Evolutionary conservation across 2,888 invertebrate species (phyloP).

Genomic region (Gastracanthus pulcherrimus): DNA sequence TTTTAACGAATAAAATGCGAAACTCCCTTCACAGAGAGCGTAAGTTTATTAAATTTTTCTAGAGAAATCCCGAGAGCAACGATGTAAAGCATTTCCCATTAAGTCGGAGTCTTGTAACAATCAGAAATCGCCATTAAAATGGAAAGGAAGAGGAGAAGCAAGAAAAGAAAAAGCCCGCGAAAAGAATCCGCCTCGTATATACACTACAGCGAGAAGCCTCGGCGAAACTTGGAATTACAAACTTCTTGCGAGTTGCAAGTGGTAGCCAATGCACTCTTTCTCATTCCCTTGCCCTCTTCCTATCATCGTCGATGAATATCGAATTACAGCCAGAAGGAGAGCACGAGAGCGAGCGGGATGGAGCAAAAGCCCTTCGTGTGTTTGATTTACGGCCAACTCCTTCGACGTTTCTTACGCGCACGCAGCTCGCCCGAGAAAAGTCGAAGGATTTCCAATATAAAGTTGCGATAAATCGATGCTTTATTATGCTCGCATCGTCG

Average conservation of each 20-base stretch:
- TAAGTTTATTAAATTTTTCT: slow-evolving; percentile 29
- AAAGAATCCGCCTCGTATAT: slow-evolving; percentile 18
- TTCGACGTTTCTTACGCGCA: slow-evolving; percentile 16
- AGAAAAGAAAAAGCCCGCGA: not conserved
- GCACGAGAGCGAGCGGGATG: not conserved
- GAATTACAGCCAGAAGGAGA: slow-evolving; percentile 24
- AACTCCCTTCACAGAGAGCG: no score
- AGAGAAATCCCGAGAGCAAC: slow-evolving; percentile 2
- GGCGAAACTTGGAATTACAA: slow-evolving; percentile 43
- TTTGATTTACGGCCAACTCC: slow-evolving; percentile 48
- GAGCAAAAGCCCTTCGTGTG: not conserved
- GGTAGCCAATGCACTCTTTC: slow-evolving; percentile 27
- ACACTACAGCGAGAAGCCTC: slow-evolving; percentile 19
- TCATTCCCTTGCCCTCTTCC: not conserved
- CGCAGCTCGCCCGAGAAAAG: slow-evolving; percentile 3
- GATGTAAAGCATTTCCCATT: slow-evolving; percentile 42
- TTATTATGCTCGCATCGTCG: slow-evolving; percentile 51
- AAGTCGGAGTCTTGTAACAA: slow-evolving; percentile 21
- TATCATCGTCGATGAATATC: slow-evolving; percentile 37
- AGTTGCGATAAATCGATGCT: slow-evolving; percentile 54
- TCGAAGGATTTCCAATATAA: slow-evolving; percentile 52
- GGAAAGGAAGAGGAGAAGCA: not conserved
- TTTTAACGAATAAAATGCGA: no score
- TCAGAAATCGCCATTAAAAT: slow-evolving; percentile 42
- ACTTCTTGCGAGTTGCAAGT: slow-evolving; percentile 32